Evolutionary conservation across 2,113 vertebrate genomes (phyloP), one percentile per base, ranked within the genome.

Genomic region (Cyprinodon tularosa): DNA sequence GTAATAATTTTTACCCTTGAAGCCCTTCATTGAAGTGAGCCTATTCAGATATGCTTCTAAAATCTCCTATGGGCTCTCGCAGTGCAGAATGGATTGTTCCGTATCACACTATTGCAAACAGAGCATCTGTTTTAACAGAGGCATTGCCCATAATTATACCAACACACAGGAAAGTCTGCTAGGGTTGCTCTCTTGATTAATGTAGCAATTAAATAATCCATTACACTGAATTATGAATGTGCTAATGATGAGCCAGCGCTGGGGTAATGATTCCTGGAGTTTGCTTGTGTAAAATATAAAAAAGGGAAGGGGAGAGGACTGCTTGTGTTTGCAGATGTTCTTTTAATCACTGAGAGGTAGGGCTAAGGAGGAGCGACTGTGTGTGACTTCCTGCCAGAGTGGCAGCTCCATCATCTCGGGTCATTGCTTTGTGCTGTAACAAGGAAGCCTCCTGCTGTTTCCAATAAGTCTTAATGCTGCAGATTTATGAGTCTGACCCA

Each of bases 191-290:
- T 67, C 74, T 84, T 90, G 91, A 91, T 92, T 90, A 91, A 90
- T 91, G 80, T 79, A 74, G 79, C 86, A 83, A 91, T 91, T 91
- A 87, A 84, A 86, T 90, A 84, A 93, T 92, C 90, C 89, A 90
- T 93, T 93, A 93, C 84, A 65, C 89, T 90, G 87, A 91, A 92
- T 91, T 90, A 89, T 91, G 90, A 93, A 91, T 81, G 90, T 78
- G 82, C 80, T 92, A 88, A 91, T 91, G 91, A 93, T 91, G 85
- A 91, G 86, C 91, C 89, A 78, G 74, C 81, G 82, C 90, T 86
- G 88, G 42, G 86, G 72, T 91, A 83, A 90, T 80, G 90, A 89
- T 91, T 90, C 88, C 71, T 79, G 78, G 80, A 84, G 90, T 87
- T 92, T 92, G 87, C 85, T 87, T 85, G 80, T 78, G 81, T 87